Conservation (phyloP, 1,140 invertebrate genomes). For the Panulirus ornatus region DNA sequence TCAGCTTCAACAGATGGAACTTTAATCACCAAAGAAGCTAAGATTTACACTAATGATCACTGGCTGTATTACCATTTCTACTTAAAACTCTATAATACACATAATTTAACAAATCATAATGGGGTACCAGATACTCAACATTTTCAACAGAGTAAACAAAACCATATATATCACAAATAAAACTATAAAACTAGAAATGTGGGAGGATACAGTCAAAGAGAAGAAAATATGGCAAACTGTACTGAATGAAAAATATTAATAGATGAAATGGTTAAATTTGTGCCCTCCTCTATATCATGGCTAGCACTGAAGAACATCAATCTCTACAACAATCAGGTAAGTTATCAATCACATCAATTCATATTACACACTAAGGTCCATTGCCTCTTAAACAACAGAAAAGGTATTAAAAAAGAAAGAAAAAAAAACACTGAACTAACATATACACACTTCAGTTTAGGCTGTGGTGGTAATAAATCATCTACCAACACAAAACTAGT, state of each 20-base stretch:
- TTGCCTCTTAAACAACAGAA: not conserved
- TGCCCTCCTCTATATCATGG: not conserved
- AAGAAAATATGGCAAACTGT: slow-evolving; percentile 14
- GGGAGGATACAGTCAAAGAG: slow-evolving; percentile 27
- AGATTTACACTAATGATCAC: slow-evolving; percentile 55
- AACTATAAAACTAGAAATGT: slow-evolving; percentile 42
- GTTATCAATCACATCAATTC: slow-evolving; percentile 12
- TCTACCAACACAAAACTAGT: not conserved
- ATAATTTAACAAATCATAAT: slow-evolving; percentile 43
- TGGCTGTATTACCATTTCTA: slow-evolving; percentile 50
- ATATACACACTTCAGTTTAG: not conserved
- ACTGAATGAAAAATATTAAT: no score
- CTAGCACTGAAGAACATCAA: slow-evolving; percentile 4
- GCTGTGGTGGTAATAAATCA: not conserved
- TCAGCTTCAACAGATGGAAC: slow-evolving; percentile 15
- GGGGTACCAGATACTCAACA: slow-evolving; percentile 33
- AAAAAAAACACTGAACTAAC: slow-evolving; percentile 5
- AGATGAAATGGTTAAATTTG: not conserved
- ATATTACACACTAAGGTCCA: slow-evolving; percentile 3
- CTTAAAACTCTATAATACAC: slow-evolving; percentile 40
- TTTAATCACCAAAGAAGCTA: slow-evolving; percentile 33
- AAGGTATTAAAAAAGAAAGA: not conserved
- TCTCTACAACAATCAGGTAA: not conserved
- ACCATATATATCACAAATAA: slow-evolving; percentile 38
- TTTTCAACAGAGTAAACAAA: slow-evolving; percentile 49